Evolutionary conservation across 2,888 invertebrate species (phyloP).

Genomic region (Formica aserva): DNA sequence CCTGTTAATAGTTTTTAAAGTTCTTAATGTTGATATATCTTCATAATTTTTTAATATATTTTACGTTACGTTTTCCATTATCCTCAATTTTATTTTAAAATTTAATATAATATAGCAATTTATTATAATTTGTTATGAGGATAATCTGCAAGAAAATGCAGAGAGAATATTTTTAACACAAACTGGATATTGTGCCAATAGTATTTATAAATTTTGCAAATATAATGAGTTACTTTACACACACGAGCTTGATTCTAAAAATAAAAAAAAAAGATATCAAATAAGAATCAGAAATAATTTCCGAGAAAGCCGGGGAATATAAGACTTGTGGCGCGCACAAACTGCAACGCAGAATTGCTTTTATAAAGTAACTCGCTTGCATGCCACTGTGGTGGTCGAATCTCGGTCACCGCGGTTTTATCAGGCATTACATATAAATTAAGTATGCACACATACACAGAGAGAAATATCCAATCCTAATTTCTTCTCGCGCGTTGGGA

Average conservation of each 20-base stretch:
- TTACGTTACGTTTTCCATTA: neutral
- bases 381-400: slow-evolving; percentile 32
- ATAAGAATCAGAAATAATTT: slow-evolving; percentile 31
- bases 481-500: neutral
- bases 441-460: slow-evolving; percentile 36
- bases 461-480: neutral
- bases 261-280: neutral
- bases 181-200: neutral
- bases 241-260: neutral
- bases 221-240: neutral
- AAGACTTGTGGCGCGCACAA: slow-evolving; percentile 13
- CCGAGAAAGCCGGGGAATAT: neutral
- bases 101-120: slow-evolving; percentile 18
- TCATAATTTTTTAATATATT: neutral
- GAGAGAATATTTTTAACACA: neutral
- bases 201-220: neutral
- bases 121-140: neutral
- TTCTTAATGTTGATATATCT: neutral
- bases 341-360: slow-evolving; percentile 44
- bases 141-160: neutral
- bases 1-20: neutral
- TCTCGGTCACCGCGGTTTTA: slow-evolving; percentile 48
- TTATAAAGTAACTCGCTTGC: slow-evolving; percentile 51
- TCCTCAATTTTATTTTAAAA: neutral
- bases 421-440: slow-evolving; percentile 54